Evolutionary conservation across 1,140 invertebrate species (phyloP), one percentile per base, ranked within the genome.

Genomic region (Streblospio benedicti): DNA sequence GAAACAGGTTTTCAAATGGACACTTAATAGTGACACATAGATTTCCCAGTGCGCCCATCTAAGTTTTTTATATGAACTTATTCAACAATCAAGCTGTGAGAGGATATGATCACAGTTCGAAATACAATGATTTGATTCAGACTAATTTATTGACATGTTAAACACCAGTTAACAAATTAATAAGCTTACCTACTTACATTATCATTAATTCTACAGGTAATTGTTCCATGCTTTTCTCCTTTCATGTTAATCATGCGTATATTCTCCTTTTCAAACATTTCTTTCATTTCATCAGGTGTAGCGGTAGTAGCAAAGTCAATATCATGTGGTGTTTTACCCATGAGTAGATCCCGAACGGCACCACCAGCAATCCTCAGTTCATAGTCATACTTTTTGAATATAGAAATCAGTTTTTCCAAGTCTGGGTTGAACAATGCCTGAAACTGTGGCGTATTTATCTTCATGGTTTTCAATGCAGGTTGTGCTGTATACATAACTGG

Each of bases 251-350:
- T 87, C 87, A 96, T 89, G 67, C 94, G 80, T 20, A 98, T 83
- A 51, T 87, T 79, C 81, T 96, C 91, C 50, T 82, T 78, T 1
- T 76, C 84, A 73, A 98, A 98, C 85, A 99, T 91, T 54, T 86
- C 81, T 77, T 94, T 96, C 93, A 99, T 98, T 81, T 99, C 80
- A 20, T 87, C 81, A 0, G 97, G 97, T 2, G 95, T 99, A 4
- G 96, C 97, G 35, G 87, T 89, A 6, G 95, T 97, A 2, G 97
- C 97, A 81, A 99, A 97, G 77, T 99, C 97, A 32, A 99, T 77
- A 80, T 99, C 97, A 70, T 87, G 86, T 2, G 96, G 95, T 43
- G 79, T 75, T 52, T 84, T 85, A 3, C 85, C 85, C 83, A 89
- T 85, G n/a, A 99, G 71, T n/a, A 99, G 79, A 81, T 99, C 97